Conservation (phyloP, 2,888 invertebrate genomes). For the Erebia aethiops region DNA sequence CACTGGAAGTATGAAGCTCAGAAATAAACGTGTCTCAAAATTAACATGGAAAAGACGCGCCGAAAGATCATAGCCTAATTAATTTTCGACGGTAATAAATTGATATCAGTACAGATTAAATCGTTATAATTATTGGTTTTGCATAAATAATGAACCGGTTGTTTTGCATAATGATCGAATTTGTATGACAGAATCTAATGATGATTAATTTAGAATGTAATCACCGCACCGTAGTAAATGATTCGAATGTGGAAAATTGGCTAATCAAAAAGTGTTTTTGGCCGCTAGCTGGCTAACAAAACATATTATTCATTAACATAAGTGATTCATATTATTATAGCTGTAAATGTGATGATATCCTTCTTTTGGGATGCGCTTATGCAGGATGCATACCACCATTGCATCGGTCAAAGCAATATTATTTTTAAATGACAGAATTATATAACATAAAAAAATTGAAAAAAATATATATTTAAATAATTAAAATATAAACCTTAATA, state of each 20-base stretch:
- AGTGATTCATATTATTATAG: no score
- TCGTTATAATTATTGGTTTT: conserved; percentile 39
- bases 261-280: background rate
- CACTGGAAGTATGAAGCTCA: conserved; percentile 2
- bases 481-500: no score
- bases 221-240: background rate
- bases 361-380: no score
- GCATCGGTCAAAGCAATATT: no score
- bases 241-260: conserved; percentile 1
- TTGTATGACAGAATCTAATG: conserved; percentile 16
- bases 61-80: conserved; percentile 15
- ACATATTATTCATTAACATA: no score
- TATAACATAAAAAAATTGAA: no score
- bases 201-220: conserved; percentile 14
- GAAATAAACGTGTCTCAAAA: conserved; percentile 22
- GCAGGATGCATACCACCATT: no score
- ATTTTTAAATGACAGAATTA: no score
- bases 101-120: conserved; percentile 29
- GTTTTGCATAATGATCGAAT: conserved; percentile 25
- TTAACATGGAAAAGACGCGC: conserved; percentile 29
- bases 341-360: no score
- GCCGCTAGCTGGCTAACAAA: background rate
- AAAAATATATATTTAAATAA: no score
- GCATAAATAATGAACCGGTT: conserved; percentile 37
- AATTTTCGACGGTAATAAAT: conserved; percentile 29